Evolutionary conservation across 2,797 vertebrate species (phyloP), one percentile per base, ranked within the genome.

Genomic region (Alectoris magna): DNA sequence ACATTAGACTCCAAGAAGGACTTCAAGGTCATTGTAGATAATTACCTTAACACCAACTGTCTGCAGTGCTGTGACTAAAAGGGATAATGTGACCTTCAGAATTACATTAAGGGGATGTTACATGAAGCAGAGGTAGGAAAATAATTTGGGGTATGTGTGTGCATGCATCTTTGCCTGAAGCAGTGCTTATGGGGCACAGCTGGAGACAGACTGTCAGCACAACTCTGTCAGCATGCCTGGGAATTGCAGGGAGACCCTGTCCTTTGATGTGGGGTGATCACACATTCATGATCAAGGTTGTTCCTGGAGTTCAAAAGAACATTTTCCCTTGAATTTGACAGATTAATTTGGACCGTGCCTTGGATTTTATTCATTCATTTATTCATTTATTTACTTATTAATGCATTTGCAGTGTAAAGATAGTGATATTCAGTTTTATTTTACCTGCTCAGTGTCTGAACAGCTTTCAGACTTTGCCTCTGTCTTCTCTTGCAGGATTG

Each of bases 11-110:
- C 60, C 71, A 64, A 70, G 82, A 90, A 90, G 46, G 87, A 76
- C 77, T 92, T 86, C 43, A 76, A 94, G 96, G 91, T 95, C 85
- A 84, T 96, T 76, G 78, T 44, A 86, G 63, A 84, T 88, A 93
- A 95, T 95, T 92, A 76, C 87, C 79, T 84, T 84, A 90, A 93
- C 80, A 76, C 38, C 71, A 92, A 64, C 70, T 92, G 73, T 76
- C 70, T 88, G 70, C 63, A 75, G 70, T 74, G 82, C 72, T 89
- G 63, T 90, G 77, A 78, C 90, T 93, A 64, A 92, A 94, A 92
- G 39, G 60, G 77, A 78, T 88, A 82, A 92, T 82, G 71, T 60
- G 85, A 88, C 75, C 14, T 78, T 79, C 83, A 86, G 80, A 90
- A 90, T 73, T 84, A 41, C 60, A 86, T 81, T 90, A 83, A 84